Conservation (phyloP, 2,888 invertebrate species). For the Tachystola acroxantha region DNA sequence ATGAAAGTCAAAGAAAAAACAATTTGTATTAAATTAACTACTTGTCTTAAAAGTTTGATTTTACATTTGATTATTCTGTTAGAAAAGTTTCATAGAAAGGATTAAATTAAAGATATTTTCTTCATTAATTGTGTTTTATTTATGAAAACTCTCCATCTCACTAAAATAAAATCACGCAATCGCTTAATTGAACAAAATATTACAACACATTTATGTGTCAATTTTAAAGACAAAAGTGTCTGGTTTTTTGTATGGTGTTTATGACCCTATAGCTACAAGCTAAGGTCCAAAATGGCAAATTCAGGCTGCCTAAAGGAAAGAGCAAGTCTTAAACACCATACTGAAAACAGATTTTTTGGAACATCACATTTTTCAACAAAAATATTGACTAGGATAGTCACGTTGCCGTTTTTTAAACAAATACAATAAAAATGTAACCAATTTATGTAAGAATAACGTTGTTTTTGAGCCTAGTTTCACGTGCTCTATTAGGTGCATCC, state of each 20-base stretch:
- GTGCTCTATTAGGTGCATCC: not conserved
- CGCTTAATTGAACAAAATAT: slow-evolving; percentile 33
- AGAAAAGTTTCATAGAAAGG: too few relatives aligned
- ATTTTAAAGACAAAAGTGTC: too few relatives aligned
- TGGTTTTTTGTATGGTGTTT: too few relatives aligned
- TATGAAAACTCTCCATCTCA: slow-evolving; percentile 48
- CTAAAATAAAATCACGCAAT: slow-evolving; percentile 62
- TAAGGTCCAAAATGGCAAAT: not conserved
- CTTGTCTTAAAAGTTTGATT: too few relatives aligned
- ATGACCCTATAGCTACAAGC: not conserved
- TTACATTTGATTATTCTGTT: too few relatives aligned
- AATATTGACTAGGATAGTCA: slow-evolving; percentile 57
- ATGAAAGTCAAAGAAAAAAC: too few relatives aligned
- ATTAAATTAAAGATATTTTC: slow-evolving; percentile 28
- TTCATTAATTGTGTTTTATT: slow-evolving; percentile 51
- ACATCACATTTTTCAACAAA: slow-evolving; percentile 29
- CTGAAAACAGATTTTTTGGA: not conserved
- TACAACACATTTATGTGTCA: slow-evolving; percentile 11
- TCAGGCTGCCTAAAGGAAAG: too few relatives aligned
- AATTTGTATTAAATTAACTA: too few relatives aligned
- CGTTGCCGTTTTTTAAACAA: slow-evolving; percentile 23
- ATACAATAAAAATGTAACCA: slow-evolving; percentile 2
- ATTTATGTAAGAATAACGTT: slow-evolving; percentile 5
- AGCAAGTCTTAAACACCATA: too few relatives aligned
- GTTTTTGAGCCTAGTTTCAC: slow-evolving; percentile 14